A percentile compares a stretch with the other conserved stretches of the same genome.
These are phyloP conservation scores for Agonopterix arenella DNA, from an alignment of 2,888 invertebrate species.

Conservation along the genomic window DNA sequence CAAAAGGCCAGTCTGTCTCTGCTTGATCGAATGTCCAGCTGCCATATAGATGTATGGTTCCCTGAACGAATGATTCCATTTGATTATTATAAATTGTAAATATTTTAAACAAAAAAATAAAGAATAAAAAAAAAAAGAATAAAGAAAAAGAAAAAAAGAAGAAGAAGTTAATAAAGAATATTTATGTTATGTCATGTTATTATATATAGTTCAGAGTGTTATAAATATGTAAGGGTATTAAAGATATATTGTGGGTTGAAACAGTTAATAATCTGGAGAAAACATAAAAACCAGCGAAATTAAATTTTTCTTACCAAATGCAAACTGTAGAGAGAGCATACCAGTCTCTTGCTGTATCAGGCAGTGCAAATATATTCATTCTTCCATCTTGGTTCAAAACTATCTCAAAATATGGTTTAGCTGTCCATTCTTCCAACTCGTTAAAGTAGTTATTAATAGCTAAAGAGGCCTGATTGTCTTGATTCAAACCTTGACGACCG, in stretches of 20 bases:
- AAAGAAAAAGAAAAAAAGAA: too few relatives aligned
- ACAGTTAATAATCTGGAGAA: too few relatives aligned
- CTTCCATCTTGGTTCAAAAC: slow-evolving; percentile 40
- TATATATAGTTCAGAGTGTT: not conserved
- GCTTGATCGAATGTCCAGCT: slow-evolving; percentile 40
- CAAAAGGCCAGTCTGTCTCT: slow-evolving; percentile 57
- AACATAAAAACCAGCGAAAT: not conserved
- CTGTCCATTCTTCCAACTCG: slow-evolving; percentile 48
- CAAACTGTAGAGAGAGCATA: slow-evolving; percentile 49
- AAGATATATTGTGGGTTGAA: too few relatives aligned
- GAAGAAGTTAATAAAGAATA: too few relatives aligned
- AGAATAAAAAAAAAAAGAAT: too few relatives aligned
- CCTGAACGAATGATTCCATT: slow-evolving; percentile 28
- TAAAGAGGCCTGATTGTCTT: slow-evolving; percentile 37
- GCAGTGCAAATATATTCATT: slow-evolving; percentile 48
- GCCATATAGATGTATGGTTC: slow-evolving; percentile 61
- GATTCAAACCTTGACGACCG: slow-evolving; percentile 34
- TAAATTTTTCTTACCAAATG: slow-evolving; percentile 50
- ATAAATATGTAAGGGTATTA: not conserved
- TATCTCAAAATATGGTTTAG: slow-evolving; percentile 41
- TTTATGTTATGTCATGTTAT: too few relatives aligned
- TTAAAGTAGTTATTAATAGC: slow-evolving; percentile 45
- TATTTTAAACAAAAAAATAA: too few relatives aligned
- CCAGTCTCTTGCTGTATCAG: slow-evolving; percentile 54
- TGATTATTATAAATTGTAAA: not conserved